Percentiles rank a stretch among this genome's conserved stretches.
Conservation (phyloP, 2,888 invertebrate species). For the Drosophila setosimentum region DNA sequence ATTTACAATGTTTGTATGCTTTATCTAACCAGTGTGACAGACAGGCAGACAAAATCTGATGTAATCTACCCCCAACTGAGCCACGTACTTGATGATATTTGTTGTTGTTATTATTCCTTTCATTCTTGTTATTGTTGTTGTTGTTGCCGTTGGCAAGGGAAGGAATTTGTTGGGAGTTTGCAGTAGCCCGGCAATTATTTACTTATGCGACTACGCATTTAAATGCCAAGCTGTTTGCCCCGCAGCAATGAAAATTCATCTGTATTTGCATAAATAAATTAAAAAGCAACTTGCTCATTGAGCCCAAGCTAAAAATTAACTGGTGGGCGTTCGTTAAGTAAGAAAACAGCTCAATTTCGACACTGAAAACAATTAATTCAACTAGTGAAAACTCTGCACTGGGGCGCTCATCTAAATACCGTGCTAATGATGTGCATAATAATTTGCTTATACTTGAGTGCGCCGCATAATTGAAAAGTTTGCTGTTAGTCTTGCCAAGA, state of each 20-base stretch:
- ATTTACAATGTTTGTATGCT: conserved; percentile 64
- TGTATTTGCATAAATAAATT: conserved; percentile 72
- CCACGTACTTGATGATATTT: conserved; percentile 42
- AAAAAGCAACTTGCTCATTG: conserved; percentile 50
- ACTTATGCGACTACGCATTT: conserved; percentile 47
- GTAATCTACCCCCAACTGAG: conserved; percentile 38
- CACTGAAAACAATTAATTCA: conserved; percentile 63
- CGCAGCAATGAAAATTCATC: conserved; percentile 45
- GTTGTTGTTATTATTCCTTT: conserved; percentile 19
- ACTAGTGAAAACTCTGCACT: conserved; percentile 34
- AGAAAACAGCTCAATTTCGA: conserved; percentile 68
- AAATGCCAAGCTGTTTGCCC: conserved; percentile 37
- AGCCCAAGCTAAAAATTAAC: conserved; percentile 10
- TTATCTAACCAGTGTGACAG: conserved; percentile 22
- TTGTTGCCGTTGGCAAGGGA: conserved; percentile 18
- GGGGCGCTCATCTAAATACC: conserved; percentile 54
- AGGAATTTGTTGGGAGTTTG: conserved; percentile 22
- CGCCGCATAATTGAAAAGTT: conserved; percentile 55
- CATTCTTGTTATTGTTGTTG: conserved; percentile 17
- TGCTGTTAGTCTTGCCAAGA: conserved; percentile 23
- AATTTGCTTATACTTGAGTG: conserved; percentile 63
- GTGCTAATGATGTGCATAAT: conserved; percentile 76
- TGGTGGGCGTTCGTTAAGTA: conserved; percentile 46
- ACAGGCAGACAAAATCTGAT: conserved; percentile 12
- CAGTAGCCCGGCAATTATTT: conserved; percentile 40